Conservation (phyloP, 2,113 vertebrate species). For the Cryptomyrus ogoouensis region DNA sequence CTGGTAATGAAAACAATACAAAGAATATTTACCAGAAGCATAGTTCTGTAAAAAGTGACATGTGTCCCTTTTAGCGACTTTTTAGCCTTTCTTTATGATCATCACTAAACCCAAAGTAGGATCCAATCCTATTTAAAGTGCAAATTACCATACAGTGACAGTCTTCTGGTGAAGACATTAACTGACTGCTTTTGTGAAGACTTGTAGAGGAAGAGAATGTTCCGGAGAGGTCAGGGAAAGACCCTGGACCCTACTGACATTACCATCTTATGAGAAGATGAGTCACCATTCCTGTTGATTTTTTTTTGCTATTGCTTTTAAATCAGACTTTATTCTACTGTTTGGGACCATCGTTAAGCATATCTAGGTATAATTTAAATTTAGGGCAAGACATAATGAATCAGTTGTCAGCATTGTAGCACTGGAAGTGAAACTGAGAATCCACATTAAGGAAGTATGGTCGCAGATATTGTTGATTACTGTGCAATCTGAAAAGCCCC, state of each 20-base stretch:
- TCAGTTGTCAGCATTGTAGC: neutral
- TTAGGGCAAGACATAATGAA: neutral
- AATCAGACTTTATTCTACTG: neutral
- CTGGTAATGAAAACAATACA: neutral
- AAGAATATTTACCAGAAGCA: neutral
- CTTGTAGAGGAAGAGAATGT: neutral
- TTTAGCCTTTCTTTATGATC: neutral
- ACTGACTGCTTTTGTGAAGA: neutral
- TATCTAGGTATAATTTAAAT: neutral
- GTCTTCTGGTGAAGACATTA: neutral
- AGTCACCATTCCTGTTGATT: neutral
- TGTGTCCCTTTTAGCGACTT: neutral
- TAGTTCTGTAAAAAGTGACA: neutral
- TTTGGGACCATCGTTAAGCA: neutral
- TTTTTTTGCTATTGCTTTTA: neutral
- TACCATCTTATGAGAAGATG: neutral
- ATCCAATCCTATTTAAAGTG: neutral
- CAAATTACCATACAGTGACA: neutral
- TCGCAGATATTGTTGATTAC: neutral
- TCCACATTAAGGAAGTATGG: neutral
- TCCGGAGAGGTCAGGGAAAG: neutral
- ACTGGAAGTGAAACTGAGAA: neutral
- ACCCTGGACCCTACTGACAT: neutral
- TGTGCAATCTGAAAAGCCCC: neutral
- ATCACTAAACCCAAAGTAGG: neutral